These are phyloP conservation scores for Botia kubotai DNA, from an alignment of 2,797 vertebrate genomes.

Conservation along the genomic window DNA sequence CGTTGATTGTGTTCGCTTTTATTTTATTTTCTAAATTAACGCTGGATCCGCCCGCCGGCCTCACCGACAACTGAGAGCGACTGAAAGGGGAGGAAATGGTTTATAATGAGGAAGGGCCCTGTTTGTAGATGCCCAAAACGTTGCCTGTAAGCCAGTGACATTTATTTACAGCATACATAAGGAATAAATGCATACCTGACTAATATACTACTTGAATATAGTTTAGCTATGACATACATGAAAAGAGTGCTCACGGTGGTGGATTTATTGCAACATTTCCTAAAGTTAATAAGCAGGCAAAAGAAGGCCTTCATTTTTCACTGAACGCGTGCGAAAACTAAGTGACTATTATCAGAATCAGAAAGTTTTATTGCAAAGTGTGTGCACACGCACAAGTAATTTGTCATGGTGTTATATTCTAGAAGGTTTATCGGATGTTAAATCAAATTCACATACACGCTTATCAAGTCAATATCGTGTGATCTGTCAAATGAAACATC, in stretches of 20 bases:
- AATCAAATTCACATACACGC: too few species aligned
- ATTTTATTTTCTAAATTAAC: constrained; percentile 70
- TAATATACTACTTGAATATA: rapidly evolving
- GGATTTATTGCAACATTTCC: background rate
- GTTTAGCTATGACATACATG: background rate
- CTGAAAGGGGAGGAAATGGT: constrained; percentile 70
- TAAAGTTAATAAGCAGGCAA: background rate
- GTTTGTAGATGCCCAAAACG: constrained; percentile 53
- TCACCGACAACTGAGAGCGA: constrained; percentile 86
- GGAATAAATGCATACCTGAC: background rate
- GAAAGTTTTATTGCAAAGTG: too few species aligned
- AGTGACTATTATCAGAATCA: background rate
- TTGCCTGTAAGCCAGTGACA: constrained; percentile 60
- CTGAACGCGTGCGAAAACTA: constrained; percentile 4
- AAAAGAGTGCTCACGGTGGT: background rate
- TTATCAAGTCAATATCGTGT: background rate
- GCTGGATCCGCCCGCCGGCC: constrained; percentile 84
- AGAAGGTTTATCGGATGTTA: too few species aligned
- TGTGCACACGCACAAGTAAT: too few species aligned
- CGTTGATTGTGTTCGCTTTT: constrained; percentile 72
- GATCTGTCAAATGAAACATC: too few species aligned
- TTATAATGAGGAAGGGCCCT: constrained; percentile 77
- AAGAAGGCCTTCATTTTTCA: background rate
- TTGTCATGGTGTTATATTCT: too few species aligned
- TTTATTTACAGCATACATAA: background rate